Evolutionary conservation across 2,113 vertebrate species (phyloP), one percentile per base, ranked within the genome.

Genomic region (Calypte anna): DNA sequence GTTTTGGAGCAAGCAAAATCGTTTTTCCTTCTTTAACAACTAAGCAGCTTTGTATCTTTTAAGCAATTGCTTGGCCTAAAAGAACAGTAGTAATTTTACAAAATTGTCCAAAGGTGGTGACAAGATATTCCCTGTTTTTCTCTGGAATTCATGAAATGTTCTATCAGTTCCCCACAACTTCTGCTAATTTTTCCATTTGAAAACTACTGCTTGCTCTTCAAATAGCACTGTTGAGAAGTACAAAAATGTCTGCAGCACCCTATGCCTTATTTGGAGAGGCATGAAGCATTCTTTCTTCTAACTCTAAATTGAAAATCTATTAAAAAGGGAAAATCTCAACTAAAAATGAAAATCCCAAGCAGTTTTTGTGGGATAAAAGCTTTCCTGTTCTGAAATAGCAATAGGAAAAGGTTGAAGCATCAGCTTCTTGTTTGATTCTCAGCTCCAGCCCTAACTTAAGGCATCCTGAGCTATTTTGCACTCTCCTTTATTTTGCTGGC

Each of bases 351-450:
- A 84, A 59, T 18, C 48, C 23, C 33, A 30, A 51, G 48, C 22
- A 51, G 22, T 28, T 30, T 79, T 75, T 82, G 40, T 16, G 38
- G 46, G 87, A 91, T 69, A 92, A 85, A 95, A 58, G 22, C 20
- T 89, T 93, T 94, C 91, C 81, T 95, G 87, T 91, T 73, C 73
- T 93, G 84, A 94, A 95, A 87, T 40, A 93, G 40, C 61, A 94
- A 82, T 94, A 94, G 87, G 75, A 95, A 93, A 78, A 94, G 40
- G 63, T 94, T 75, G 94, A 95, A 95, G 38, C 59, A 91, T 94
- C 75, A 77, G 27, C 18, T 86, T 69, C 87, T 92, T 90, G 46
- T 91, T 92, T 88, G 55, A 18, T 73, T 88, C 67, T 91, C 63
- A 80, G 46, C 51, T 61, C 31, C 14, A 81, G 31, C 38, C 78